Base-by-base conservation (phyloP, 2,888 invertebrate species). In the Gisinianus flammeolus region DNA sequence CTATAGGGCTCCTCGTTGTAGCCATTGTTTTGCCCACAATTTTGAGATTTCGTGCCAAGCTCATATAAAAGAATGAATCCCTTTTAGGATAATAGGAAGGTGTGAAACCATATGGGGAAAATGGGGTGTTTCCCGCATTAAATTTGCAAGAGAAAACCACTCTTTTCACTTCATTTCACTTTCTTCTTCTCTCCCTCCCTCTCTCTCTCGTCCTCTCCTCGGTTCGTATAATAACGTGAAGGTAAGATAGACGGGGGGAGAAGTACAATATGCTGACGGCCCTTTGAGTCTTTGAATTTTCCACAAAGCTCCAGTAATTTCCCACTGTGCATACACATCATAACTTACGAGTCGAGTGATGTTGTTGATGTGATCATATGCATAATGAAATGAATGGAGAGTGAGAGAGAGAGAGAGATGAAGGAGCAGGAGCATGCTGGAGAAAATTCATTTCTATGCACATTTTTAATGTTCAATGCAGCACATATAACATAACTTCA, bases 41-140 rank as follows among this genome's bases (percentile, higher is more conserved):
- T 52, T 33, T 58, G 52, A 64, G 64, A 30, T 66, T 62, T 52
- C 74, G 74, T 74, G 74, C 74, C 74, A 74, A 74, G 74, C 66
- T 52, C 62, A 74, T 74, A 74, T 19, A 66, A 66, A 74, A 31
- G 72, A 72, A 54, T 72, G 72, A 72, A 72, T 72, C 72, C 58
- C 16, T 72, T 72, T 72, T 28, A 58, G 58, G 56, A 72, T 72
- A 74, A 74, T 64, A 66, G 66, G 28, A 64, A 74, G 66, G 74
- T 74, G 74, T 74, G 74, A 74, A 74, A 66, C 31, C 74, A 74
- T 74, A 52, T 74, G 74, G 74, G 35, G 30, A 35, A 44, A 74
- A 64, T 66, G 28, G 74, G 74, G 74, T 74, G 74, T 58, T 74
- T 74, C 74, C 66, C 74, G 74, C 74, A 74, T 74, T 74, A 74